phyloP scores from a whole-genome alignment of 2,113 vertebrate genomes.

The Syngnathus floridae region DNA sequence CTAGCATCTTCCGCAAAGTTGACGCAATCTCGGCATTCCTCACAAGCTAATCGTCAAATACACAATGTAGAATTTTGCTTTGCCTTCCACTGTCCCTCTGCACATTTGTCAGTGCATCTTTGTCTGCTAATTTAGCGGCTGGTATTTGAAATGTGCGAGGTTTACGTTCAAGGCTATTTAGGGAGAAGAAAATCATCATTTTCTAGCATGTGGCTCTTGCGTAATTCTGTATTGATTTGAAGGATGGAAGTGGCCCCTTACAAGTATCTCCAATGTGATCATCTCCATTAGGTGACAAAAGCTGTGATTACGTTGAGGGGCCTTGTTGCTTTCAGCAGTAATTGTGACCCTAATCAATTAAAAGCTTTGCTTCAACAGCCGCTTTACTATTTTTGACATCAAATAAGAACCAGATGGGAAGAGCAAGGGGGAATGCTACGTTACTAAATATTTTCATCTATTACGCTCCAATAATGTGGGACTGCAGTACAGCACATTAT shows the following conservation, averaged over 20 bases:
- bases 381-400: constrained; percentile 52
- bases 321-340: constrained; percentile 56
- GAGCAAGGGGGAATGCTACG: constrained; percentile 1
- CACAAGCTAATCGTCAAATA: too few species aligned
- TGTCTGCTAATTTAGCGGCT: too few species aligned
- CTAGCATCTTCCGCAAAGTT: constrained; percentile 20
- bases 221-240: constrained; percentile 54
- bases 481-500: too few species aligned
- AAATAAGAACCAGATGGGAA: constrained; percentile 24
- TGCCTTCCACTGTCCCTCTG: too few species aligned
- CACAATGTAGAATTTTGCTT: too few species aligned
- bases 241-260: constrained; percentile 50
- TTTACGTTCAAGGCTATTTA: background rate
- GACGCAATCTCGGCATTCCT: too few species aligned
- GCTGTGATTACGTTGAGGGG: constrained; percentile 61
- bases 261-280: constrained; percentile 56
- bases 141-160: too few species aligned
- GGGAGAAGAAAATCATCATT: constrained; percentile 24
- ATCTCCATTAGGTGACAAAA: constrained; percentile 60
- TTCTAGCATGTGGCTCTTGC: constrained; percentile 13
- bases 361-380: constrained; percentile 43
- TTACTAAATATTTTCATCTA: constrained; percentile 15
- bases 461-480: too few species aligned
- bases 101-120: too few species aligned
- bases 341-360: constrained; percentile 66